Evolutionary conservation across 1,140 invertebrate species (phyloP).

Genomic region (Spodoptera frugiperda): DNA sequence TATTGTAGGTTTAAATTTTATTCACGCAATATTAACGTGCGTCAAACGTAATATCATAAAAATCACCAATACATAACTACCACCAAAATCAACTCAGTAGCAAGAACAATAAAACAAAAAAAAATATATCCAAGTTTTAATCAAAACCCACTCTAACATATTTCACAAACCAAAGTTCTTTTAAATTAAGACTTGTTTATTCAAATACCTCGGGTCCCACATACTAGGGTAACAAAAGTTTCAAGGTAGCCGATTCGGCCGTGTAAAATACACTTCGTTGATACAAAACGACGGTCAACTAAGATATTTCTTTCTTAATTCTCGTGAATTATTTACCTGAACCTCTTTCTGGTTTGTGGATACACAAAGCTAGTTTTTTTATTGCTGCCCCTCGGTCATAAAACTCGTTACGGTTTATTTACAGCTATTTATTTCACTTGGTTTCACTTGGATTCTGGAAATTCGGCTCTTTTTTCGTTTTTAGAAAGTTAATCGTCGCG

Average conservation of each 20-base stretch:
- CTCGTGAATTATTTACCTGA: conserved; percentile 28
- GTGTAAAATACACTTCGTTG: conserved; percentile 19
- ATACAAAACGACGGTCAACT: conserved; percentile 38
- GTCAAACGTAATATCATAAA: too few relatives aligned
- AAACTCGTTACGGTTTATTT: conserved; percentile 24
- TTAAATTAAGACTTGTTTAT: conserved; percentile 10
- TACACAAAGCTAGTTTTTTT: conserved; percentile 29
- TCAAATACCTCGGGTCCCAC: background rate
- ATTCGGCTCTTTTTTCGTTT: too few relatives aligned
- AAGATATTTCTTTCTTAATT: conserved; percentile 40
- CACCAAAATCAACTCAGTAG: too few relatives aligned
- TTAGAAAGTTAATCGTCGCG: too few relatives aligned
- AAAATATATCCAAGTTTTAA: too few relatives aligned
- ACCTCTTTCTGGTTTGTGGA: conserved; percentile 13
- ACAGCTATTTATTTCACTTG: background rate
- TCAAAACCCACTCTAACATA: background rate
- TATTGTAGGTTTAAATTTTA: too few relatives aligned
- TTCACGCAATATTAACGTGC: too few relatives aligned
- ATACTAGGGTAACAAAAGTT: background rate
- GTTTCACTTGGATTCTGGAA: background rate
- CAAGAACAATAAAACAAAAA: too few relatives aligned
- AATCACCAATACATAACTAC: too few relatives aligned
- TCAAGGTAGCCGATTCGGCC: conserved; percentile 25
- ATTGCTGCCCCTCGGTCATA: conserved; percentile 24
- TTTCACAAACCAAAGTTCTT: background rate